These are phyloP conservation scores for Ditylenchus weischeri DNA, from an alignment of 2,888 invertebrate species.

Conservation along the genomic window DNA sequence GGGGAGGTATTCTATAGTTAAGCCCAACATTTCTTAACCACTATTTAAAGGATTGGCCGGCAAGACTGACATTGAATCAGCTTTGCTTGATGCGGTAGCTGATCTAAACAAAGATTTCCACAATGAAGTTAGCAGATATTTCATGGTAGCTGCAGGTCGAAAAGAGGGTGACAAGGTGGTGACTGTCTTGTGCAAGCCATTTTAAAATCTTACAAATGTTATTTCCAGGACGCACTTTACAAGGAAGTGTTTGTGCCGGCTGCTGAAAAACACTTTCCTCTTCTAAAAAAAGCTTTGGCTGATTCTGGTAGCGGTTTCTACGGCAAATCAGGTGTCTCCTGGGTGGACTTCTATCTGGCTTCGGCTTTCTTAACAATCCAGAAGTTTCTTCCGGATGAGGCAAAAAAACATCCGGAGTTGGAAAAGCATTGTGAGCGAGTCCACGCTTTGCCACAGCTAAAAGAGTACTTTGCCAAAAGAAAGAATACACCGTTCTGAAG, in stretches of 20 bases:
- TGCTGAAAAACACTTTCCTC: constrained; percentile 9
- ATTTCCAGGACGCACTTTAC: constrained; percentile 18
- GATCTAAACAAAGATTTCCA: constrained; percentile 1
- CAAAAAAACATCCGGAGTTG: too few species aligned
- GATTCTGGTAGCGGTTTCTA: constrained; percentile 17
- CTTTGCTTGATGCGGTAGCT: constrained; percentile 5
- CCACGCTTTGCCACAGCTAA: too few species aligned
- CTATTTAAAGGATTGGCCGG: constrained; percentile 20
- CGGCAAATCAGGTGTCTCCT: constrained; percentile 15
- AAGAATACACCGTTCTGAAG: too few species aligned
- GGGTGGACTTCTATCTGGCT: constrained; percentile 23
- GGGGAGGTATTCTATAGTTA: too few species aligned
- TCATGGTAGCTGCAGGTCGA: neutral
- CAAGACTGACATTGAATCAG: constrained; percentile 10
- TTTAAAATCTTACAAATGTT: too few species aligned
- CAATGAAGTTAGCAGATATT: neutral
- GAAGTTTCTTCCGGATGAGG: too few species aligned
- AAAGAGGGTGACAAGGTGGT: constrained; percentile 10
- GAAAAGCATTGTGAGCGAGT: too few species aligned
- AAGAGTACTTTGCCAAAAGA: too few species aligned
- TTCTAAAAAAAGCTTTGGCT: constrained; percentile 9
- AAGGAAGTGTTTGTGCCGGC: constrained; percentile 13
- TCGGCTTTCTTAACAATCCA: too few species aligned
- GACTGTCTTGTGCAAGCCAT: too few species aligned
- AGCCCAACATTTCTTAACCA: too few species aligned